These are phyloP conservation scores for Silurus lanzhouensis DNA, from an alignment of 2,797 vertebrate species.

Conservation along the genomic window DNA sequence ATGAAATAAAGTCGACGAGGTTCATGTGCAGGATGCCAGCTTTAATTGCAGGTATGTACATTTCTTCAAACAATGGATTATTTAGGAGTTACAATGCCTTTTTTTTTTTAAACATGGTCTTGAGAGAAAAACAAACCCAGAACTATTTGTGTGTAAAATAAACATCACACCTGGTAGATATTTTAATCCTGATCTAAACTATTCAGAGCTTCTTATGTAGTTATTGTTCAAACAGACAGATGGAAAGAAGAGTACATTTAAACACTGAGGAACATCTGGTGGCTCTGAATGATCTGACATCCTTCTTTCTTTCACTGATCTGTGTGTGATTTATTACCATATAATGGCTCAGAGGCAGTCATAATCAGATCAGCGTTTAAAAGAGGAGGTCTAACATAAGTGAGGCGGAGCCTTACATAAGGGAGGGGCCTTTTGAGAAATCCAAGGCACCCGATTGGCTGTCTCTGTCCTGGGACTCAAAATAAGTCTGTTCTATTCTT, in stretches of 20 bases:
- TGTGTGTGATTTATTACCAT: background rate
- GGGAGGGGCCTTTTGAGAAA: slow-evolving; percentile 57
- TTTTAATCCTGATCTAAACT: background rate
- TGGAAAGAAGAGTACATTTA: slow-evolving; percentile 22
- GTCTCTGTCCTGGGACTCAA: slow-evolving; percentile 78
- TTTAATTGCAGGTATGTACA: slow-evolving; percentile 27
- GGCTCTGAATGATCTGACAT: background rate
- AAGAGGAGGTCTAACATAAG: background rate
- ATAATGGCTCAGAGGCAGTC: slow-evolving; percentile 11
- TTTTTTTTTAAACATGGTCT: background rate
- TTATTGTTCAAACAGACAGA: slow-evolving; percentile 6
- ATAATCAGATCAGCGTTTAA: background rate
- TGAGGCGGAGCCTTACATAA: slow-evolving; percentile 14
- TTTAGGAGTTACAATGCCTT: background rate
- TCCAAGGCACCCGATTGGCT: slow-evolving; percentile 60
- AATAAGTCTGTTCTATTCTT: slow-evolving; percentile 93
- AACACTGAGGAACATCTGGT: slow-evolving; percentile 32
- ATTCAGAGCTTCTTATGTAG: background rate
- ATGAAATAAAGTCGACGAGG: background rate
- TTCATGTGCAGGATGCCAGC: slow-evolving; percentile 1
- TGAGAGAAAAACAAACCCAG: background rate
- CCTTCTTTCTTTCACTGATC: slow-evolving; percentile 18
- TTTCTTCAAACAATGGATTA: background rate
- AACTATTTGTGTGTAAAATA: slow-evolving; percentile 26
- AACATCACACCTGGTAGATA: background rate